Evolutionary conservation across 1,140 invertebrate genomes (phyloP).

Genomic region (Antheraea pernyi): DNA sequence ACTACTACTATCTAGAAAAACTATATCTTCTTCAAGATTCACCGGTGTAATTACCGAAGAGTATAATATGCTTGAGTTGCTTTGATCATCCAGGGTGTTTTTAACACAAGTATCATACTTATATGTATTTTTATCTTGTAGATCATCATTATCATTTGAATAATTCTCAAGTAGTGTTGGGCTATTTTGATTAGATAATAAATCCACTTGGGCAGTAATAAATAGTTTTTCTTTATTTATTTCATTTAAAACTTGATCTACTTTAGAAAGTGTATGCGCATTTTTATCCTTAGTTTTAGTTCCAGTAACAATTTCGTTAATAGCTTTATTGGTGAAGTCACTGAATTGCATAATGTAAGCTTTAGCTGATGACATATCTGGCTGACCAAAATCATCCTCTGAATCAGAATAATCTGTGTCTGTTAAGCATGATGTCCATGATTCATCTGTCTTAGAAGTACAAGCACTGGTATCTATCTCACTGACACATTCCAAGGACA

Average conservation of each 20-base stretch:
- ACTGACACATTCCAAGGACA: conserved; percentile 71
- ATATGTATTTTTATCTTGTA: not conserved
- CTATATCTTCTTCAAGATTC: conserved; percentile 16
- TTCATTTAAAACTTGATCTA: conserved; percentile 64
- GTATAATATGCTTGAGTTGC: not conserved
- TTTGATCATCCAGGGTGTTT: not conserved
- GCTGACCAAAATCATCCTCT: conserved; percentile 50
- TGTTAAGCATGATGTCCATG: conserved; percentile 61
- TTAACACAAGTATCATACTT: not conserved
- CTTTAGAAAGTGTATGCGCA: conserved; percentile 43
- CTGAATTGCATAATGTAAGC: conserved; percentile 87
- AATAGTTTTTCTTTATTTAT: conserved; percentile 59
- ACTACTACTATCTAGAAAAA: conserved; percentile 24
- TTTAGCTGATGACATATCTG: conserved; percentile 71
- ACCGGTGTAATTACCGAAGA: not conserved
- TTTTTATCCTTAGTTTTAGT: conserved; percentile 51
- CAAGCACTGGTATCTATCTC: conserved; percentile 45
- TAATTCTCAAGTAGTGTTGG: not conserved
- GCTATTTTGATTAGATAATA: conserved; percentile 48
- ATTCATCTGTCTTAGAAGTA: conserved; percentile 67
- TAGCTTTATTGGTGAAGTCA: conserved; percentile 85
- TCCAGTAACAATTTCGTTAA: conserved; percentile 78
- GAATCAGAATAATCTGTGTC: conserved; percentile 57
- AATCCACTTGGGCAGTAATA: conserved; percentile 49
- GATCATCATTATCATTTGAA: not conserved